These are phyloP conservation scores for Limnephilus marmoratus DNA, from an alignment of 2,888 invertebrate species.

Conservation along the genomic window DNA sequence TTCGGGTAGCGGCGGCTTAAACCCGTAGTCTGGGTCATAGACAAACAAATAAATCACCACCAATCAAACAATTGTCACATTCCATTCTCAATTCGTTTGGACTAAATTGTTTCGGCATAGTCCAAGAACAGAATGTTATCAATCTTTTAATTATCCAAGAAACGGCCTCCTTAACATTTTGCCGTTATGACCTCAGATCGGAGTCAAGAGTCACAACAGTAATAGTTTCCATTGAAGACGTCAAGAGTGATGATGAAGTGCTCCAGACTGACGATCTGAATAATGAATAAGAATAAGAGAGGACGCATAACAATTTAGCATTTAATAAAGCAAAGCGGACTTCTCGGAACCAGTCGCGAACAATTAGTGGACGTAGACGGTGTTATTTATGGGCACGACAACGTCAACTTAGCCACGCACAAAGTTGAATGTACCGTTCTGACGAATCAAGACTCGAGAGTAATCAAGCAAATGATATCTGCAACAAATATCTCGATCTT, in stretches of 20 bases:
- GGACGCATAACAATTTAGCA: background rate
- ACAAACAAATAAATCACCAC: background rate
- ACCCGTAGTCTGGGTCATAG: background rate
- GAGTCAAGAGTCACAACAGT: slow-evolving; percentile 2
- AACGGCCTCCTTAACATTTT: background rate
- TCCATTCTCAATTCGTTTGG: background rate
- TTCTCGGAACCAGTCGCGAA: background rate
- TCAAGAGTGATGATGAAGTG: slow-evolving; percentile 2
- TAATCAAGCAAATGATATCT: background rate
- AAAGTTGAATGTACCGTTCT: background rate
- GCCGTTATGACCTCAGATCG: background rate
- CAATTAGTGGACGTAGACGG: background rate
- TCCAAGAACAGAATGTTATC: background rate
- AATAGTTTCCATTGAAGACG: background rate
- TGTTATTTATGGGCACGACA: background rate
- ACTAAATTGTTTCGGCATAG: background rate
- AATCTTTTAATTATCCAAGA: background rate
- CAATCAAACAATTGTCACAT: background rate
- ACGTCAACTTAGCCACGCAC: background rate
- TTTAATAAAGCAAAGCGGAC: background rate
- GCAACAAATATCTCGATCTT: background rate
- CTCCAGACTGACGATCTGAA: background rate
- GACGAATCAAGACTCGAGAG: background rate
- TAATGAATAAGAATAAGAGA: slow-evolving; percentile 2
- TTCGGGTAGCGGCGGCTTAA: too few species aligned